These are phyloP conservation scores for Dryobotodes eremita DNA, from an alignment of 2,888 invertebrate genomes.

Conservation along the genomic window DNA sequence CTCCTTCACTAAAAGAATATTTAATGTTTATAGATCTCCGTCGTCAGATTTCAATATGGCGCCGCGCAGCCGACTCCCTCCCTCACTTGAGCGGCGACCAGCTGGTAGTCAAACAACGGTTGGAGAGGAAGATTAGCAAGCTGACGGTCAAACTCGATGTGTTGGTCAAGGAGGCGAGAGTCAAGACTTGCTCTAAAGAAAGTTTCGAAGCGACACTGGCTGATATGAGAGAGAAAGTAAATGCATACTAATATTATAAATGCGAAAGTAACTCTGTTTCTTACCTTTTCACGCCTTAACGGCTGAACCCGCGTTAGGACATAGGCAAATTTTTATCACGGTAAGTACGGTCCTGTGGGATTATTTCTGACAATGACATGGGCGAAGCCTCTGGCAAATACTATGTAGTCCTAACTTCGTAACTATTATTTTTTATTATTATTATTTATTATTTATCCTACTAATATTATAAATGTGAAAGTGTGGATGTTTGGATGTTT, in stretches of 20 bases:
- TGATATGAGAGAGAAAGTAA: slow-evolving; percentile 93
- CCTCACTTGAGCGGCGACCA: slow-evolving; percentile 96
- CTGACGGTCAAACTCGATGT: slow-evolving; percentile 86
- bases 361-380: too few relatives aligned
- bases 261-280: background rate
- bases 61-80: slow-evolving; percentile 94
- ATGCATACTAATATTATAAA: background rate
- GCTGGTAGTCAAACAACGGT: slow-evolving; percentile 93
- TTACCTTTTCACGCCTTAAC: background rate
- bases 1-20: background rate
- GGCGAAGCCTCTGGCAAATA: too few relatives aligned
- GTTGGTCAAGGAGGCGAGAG: slow-evolving; percentile 78
- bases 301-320: background rate
- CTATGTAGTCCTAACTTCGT: too few relatives aligned
- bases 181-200: slow-evolving; percentile 79
- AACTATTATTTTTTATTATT: too few relatives aligned
- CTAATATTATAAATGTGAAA: too few relatives aligned
- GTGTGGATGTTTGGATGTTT: too few relatives aligned
- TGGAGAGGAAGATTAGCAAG: slow-evolving; percentile 93
- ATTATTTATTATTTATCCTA: too few relatives aligned
- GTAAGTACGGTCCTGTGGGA: too few relatives aligned
- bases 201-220: slow-evolving; percentile 92
- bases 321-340: too few relatives aligned
- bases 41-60: slow-evolving; percentile 96
- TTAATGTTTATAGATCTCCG: slow-evolving; percentile 91